Base-by-base conservation (phyloP, 2,888 invertebrate species). In the Deilephila elpenor region DNA sequence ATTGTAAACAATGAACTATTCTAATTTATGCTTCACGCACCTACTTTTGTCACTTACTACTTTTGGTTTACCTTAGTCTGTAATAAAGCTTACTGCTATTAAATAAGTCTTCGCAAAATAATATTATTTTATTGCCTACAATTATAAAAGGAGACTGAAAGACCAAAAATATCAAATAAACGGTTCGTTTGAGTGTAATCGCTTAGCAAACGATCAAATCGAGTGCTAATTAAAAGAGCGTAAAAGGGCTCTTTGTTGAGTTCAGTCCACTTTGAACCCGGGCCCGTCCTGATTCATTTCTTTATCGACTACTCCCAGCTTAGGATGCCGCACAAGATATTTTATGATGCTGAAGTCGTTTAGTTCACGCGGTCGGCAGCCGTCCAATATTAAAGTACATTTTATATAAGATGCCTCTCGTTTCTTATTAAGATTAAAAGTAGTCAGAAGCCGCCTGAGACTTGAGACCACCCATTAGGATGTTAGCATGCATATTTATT, bases 181-280 rank as follows among this genome's bases (percentile, higher is more conserved):
- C 20, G 59, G 34, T 67, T 62, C 62, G 56, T 73, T 59, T 56
- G 62, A 56, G 56, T 51, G 71, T 73, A 71, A 73, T 73, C 73
- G 62, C 61, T 62, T 61, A 73, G 60, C 70, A 61, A 70, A 79
- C 76, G 80, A 78, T 81, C 81, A 81, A 83, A 84, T 83, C 82
- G 82, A 79, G 82, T 78, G 82, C 82, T 88, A 89, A 90, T 89
- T 89, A 86, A 81, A 82, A 83, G 77, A 75, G 78, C 76, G 80
- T 78, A 83, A 83, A 83, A 85, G 86, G 84, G 82, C 79, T 82
- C 88, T 85, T 83, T 84, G 85, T 87, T 76, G 82, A 78, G 85
- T 86, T 86, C 88, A 88, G 77, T 87, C 80, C 86, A 80, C 88
- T 88, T 83, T 87, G 86, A 87, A 86, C 87, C 77, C 81, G 77